These are phyloP conservation scores for Heliconius cydno DNA, from an alignment of 2,888 invertebrate species.

Conservation along the genomic window DNA sequence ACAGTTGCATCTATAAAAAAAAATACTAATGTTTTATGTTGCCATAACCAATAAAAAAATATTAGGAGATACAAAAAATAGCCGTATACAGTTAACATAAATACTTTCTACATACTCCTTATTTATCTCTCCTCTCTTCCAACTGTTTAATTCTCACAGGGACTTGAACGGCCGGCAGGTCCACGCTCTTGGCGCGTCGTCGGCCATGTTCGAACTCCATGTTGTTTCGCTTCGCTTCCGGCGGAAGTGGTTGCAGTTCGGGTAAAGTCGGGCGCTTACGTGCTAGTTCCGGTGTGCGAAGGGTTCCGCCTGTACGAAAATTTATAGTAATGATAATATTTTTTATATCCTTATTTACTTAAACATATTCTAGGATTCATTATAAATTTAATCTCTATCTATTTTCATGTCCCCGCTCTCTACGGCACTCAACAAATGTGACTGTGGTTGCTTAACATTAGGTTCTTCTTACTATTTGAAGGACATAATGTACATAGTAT, in stretches of 20 bases:
- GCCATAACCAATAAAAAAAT: not conserved
- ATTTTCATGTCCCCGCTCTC: too few species aligned
- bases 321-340: too few species aligned
- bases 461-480: too few species aligned
- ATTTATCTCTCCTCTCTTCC: constrained; percentile 60
- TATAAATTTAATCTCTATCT: too few species aligned
- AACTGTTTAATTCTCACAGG: constrained; percentile 75
- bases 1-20: too few species aligned
- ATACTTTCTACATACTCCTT: not conserved
- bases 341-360: too few species aligned
- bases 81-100: not conserved
- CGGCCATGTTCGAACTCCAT: constrained; percentile 64
- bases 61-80: not conserved
- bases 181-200: constrained; percentile 73
- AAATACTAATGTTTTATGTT: too few species aligned
- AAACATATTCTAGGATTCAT: too few species aligned
- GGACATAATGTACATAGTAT: too few species aligned
- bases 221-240: constrained; percentile 55
- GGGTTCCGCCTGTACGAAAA: constrained; percentile 59
- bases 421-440: too few species aligned
- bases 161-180: constrained; percentile 78
- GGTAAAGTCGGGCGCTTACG: constrained; percentile 69
- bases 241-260: constrained; percentile 61
- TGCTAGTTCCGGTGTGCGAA: constrained; percentile 63
- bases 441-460: too few species aligned